Percentiles rank a stretch among this genome's conserved stretches.
Conservation (phyloP, 2,797 vertebrate species). For the Urosaurus nigricauda region DNA sequence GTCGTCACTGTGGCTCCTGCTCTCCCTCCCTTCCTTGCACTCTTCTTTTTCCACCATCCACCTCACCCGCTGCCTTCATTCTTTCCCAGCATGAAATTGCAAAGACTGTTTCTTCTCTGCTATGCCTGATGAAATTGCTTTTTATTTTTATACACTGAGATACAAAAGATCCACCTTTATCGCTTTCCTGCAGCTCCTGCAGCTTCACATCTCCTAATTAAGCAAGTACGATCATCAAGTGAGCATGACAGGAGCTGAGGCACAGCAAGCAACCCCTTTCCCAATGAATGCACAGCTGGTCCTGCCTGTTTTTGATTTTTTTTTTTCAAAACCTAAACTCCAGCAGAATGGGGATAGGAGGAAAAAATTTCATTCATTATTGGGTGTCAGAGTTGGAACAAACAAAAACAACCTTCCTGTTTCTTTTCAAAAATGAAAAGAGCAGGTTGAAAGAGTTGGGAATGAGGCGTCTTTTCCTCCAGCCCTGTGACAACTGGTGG, state of each 20-base stretch:
- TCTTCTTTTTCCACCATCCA: not conserved
- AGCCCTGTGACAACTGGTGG: fast-evolving
- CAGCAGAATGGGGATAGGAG: not conserved
- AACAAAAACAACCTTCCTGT: constrained; percentile 15
- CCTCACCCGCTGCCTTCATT: not conserved
- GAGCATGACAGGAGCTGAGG: not conserved
- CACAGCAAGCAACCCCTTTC: fast-evolving
- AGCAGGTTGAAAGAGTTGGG: not conserved
- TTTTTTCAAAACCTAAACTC: not conserved
- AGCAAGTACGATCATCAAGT: constrained; percentile 34
- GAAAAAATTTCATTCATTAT: not conserved
- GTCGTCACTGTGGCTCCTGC: constrained; percentile 20
- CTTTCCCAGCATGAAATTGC: not conserved
- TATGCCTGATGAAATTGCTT: constrained; percentile 30
- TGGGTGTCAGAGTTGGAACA: not conserved
- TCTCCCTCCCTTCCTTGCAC: not conserved
- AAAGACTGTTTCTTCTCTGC: constrained; percentile 11
- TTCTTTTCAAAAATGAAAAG: not conserved
- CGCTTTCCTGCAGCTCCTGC: constrained; percentile 21
- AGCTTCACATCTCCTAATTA: constrained; percentile 36
- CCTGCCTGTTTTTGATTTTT: not conserved
- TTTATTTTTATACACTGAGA: constrained; percentile 58
- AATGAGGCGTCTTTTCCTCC: not conserved
- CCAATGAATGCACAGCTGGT: not conserved
- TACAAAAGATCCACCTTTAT: constrained; percentile 60